phyloP scores from a whole-genome alignment of 2,797 vertebrate species.

The Cynodonichthys magdalenae region DNA sequence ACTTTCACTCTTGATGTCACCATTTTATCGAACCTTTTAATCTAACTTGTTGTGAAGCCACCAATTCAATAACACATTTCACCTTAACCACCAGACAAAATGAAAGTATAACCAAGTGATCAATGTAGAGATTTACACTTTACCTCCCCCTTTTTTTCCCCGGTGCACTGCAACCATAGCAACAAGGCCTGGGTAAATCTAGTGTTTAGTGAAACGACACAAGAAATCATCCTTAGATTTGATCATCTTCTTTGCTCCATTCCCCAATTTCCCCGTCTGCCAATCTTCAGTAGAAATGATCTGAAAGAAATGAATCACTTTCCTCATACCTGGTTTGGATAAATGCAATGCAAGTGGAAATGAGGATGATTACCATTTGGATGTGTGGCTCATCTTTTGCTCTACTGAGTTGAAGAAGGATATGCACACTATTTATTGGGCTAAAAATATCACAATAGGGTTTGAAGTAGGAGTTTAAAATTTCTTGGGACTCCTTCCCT shows the following conservation, averaged over 20 bases:
- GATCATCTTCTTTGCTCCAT: slow-evolving; percentile 59
- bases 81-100: slow-evolving; percentile 69
- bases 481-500: slow-evolving; percentile 16
- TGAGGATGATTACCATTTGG: slow-evolving; percentile 46
- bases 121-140: slow-evolving; percentile 63
- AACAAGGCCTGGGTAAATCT: slow-evolving; percentile 71
- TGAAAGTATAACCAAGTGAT: slow-evolving; percentile 76
- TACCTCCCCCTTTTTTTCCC: slow-evolving; percentile 19
- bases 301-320: slow-evolving; percentile 56
- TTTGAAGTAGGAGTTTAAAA: slow-evolving; percentile 25
- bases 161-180: slow-evolving; percentile 67
- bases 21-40: slow-evolving; percentile 63
- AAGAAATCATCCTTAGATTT: slow-evolving; percentile 64
- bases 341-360: slow-evolving; percentile 56
- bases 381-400: slow-evolving; percentile 40
- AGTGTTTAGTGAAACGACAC: slow-evolving; percentile 72
- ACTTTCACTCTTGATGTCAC: slow-evolving; percentile 13
- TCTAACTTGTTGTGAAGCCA: slow-evolving; percentile 50
- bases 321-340: slow-evolving; percentile 55
- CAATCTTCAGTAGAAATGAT: slow-evolving; percentile 57
- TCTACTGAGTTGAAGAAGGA: slow-evolving; percentile 45
- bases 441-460: slow-evolving; percentile 15
- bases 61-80: slow-evolving; percentile 60
- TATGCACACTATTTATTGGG: slow-evolving; percentile 33
- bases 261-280: slow-evolving; percentile 53